Evolutionary conservation across 2,113 vertebrate genomes (phyloP), one percentile per base, ranked within the genome.

Genomic region (Sinosuthora webbiana): DNA sequence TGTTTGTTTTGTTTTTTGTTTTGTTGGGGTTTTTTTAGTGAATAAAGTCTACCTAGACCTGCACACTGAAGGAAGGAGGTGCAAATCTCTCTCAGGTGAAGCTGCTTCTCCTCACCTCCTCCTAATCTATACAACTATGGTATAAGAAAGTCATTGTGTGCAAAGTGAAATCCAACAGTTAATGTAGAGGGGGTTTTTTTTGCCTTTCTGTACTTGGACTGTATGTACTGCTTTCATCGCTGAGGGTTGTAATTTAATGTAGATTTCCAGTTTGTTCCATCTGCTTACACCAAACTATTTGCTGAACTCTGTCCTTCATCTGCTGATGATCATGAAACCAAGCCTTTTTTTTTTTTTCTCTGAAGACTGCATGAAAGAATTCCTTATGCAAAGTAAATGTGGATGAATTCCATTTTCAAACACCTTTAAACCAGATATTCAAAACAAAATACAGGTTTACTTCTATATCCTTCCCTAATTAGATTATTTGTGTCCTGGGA

Each of bases 361-460:
- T 80, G 63, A 79, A 74, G 39, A 52, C 55, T 80, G 68, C 52
- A 50, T 78, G 82, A 93, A 95, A 93, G 68, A 77, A 86, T 90
- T 92, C 92, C 93, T 93, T 93, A 90, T 93, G 77, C 88, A 75
- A 90, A 67, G 68, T 63, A 89, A 90, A 53, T 27, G 28, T 22
- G 76, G 64, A 93, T 50, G 28, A 90, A 95, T 94, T 95, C 56
- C 31, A 53, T 93, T 93, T 88, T 80, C 79, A 81, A 87, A 96
- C 82, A 90, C 92, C 83, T 96, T 73, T 25, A 78, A 95, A 89
- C 11, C 69, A 93, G 90, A 41, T 69, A 53, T 86, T 86, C 71
- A 87, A 92, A 93, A 88, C 35, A 94, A 96, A 93, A 92, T 71
- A 93, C 41, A 96, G 82, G 81, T 90, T 95, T 91, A 83, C 45